Percentiles rank a stretch among this genome's conserved stretches.
Evolutionary conservation across 64 coral and sea anemone species (phyloP).

Genomic region (Stichodactyla mertensii): DNA sequence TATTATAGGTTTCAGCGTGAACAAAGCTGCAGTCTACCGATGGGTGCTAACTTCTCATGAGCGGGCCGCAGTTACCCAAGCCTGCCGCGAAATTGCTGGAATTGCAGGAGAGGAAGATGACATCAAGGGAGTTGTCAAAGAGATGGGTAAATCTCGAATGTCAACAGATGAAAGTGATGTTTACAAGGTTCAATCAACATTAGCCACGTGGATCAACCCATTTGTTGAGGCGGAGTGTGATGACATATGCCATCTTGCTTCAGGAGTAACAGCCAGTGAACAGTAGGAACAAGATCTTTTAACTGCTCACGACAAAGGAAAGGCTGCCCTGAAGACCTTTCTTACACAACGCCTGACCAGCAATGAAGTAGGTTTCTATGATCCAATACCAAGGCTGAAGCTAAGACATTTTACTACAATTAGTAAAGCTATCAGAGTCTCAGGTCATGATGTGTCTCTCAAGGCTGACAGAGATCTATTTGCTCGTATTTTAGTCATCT

Average conservation of each 20-base stretch:
- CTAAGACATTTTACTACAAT: neutral
- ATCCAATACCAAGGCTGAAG: slow-evolving; percentile 42
- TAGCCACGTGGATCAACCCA: slow-evolving; percentile 21
- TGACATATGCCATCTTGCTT: neutral
- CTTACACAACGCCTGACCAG: slow-evolving; percentile 12
- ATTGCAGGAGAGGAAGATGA: neutral
- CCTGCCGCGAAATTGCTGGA: slow-evolving; percentile 21
- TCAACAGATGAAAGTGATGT: slow-evolving; percentile 28
- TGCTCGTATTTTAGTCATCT: slow-evolving; percentile 43
- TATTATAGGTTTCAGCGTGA: slow-evolving; percentile 35
- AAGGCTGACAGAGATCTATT: slow-evolving; percentile 54
- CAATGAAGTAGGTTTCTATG: slow-evolving; percentile 27
- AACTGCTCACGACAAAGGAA: slow-evolving; percentile 41
- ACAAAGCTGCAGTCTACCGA: slow-evolving; percentile 36
- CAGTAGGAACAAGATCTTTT: neutral
- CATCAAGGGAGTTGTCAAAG: neutral
- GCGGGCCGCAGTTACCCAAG: slow-evolving; percentile 29
- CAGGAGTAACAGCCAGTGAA: slow-evolving; percentile 3
- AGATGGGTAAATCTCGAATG: slow-evolving; percentile 25
- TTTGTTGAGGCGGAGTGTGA: neutral
- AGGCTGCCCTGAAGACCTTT: slow-evolving; percentile 22
- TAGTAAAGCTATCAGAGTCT: neutral
- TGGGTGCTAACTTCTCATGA: slow-evolving; percentile 42
- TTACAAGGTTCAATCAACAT: slow-evolving; percentile 3
- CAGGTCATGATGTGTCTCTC: slow-evolving; percentile 27